Evolutionary conservation across 2,113 vertebrate genomes (phyloP).

Genomic region (Danionella cerebrum): DNA sequence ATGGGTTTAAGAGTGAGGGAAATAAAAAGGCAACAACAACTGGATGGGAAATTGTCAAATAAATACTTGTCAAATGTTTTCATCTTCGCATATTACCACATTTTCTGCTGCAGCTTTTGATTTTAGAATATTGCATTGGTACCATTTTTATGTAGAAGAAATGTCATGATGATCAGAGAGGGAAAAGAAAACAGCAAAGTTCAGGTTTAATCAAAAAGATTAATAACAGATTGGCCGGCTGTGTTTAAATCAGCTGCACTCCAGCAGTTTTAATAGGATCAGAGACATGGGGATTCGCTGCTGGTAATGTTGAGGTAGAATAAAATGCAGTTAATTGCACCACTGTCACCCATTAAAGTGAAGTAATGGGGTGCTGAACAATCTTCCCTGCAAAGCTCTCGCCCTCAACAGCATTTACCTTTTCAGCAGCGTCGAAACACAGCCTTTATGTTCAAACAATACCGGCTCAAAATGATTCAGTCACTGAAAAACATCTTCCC

Average conservation of each 20-base stretch:
- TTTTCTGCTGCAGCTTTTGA: background rate
- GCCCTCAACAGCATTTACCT: constrained; percentile 1
- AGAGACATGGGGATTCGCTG: constrained; percentile 3
- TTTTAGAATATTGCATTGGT: background rate
- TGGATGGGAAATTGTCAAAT: background rate
- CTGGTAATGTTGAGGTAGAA: constrained; percentile 7
- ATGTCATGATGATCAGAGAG: background rate
- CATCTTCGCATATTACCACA: background rate
- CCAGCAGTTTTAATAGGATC: constrained; percentile 13
- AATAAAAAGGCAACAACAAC: constrained; percentile 33
- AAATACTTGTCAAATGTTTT: background rate
- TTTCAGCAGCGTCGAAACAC: constrained; percentile 39
- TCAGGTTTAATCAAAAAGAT: constrained; percentile 16
- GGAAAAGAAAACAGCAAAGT: constrained; percentile 3
- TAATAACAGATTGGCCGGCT: constrained; percentile 4
- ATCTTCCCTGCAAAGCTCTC: background rate
- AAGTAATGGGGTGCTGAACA: background rate
- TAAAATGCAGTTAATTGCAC: constrained; percentile 20
- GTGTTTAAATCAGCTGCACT: constrained; percentile 16
- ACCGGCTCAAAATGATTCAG: constrained; percentile 17
- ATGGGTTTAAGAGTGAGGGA: background rate
- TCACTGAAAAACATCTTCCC: background rate
- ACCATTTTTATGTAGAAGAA: background rate
- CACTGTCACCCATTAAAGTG: constrained; percentile 3
- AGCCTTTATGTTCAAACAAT: constrained; percentile 17